phyloP scores from a whole-genome alignment of 1,140 invertebrate genomes.

The Oryctes rhinoceros region DNA sequence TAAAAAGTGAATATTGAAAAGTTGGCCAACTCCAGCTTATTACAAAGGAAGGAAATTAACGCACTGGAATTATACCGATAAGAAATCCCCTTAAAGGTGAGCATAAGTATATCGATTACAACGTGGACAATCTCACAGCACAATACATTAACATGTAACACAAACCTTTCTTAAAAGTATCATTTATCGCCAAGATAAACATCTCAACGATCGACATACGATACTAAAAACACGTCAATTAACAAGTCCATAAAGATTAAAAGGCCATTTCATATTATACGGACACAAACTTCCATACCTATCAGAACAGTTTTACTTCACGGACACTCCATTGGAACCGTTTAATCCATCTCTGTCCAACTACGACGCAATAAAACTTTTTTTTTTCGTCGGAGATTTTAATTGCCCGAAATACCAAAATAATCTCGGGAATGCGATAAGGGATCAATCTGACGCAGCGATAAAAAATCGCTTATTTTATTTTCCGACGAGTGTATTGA shows the following conservation, averaged over 20 bases:
- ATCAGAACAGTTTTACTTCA: neutral
- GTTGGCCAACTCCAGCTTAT: too few relatives aligned
- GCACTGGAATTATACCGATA: too few relatives aligned
- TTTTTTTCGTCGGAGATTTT: neutral
- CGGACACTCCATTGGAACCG: neutral
- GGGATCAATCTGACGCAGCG: neutral
- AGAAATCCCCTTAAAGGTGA: too few relatives aligned
- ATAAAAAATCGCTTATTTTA: neutral
- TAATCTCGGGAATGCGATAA: neutral
- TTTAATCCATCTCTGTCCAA: neutral
- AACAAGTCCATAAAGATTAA: constrained; percentile 36
- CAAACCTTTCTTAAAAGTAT: neutral
- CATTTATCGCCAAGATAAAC: neutral
- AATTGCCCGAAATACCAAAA: constrained; percentile 2
- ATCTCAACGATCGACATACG: neutral
- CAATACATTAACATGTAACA: neutral
- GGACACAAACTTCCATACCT: neutral
- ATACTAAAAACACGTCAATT: constrained; percentile 20
- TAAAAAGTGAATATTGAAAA: too few relatives aligned
- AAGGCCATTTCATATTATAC: neutral
- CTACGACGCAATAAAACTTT: neutral
- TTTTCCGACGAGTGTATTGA: too few relatives aligned
- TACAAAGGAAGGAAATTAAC: too few relatives aligned
- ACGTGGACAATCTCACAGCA: neutral
- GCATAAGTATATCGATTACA: too few relatives aligned